phyloP scores from a whole-genome alignment of 2,888 invertebrate species.

The Stenurella melanura region DNA sequence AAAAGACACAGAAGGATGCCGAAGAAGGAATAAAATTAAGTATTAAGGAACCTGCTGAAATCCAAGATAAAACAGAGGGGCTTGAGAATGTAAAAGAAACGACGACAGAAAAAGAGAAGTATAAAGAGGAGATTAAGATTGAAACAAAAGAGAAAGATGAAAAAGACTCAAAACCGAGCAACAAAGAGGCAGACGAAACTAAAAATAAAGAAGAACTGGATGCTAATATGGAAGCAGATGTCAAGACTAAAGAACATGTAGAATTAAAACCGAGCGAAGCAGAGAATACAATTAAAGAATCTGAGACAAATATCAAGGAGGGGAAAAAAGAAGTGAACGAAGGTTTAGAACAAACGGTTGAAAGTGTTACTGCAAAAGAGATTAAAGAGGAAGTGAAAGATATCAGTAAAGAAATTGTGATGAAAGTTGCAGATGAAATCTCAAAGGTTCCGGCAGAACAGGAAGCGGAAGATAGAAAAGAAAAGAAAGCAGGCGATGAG shows the following conservation, averaged over 20 bases:
- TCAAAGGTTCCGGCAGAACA: no score
- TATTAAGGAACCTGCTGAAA: conserved; percentile 23
- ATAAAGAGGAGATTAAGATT: conserved; percentile 48
- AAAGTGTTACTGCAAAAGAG: background rate
- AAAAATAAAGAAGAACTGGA: conserved; percentile 40
- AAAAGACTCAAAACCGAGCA: conserved; percentile 34
- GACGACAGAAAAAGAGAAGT: conserved; percentile 5
- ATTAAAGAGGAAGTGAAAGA: background rate
- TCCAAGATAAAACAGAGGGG: conserved; percentile 19
- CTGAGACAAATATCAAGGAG: conserved; percentile 46
- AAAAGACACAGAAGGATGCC: conserved; percentile 31
- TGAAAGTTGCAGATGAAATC: no score
- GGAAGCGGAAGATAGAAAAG: no score
- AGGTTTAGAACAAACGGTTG: no score
- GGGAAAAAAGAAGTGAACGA: conserved; percentile 34
- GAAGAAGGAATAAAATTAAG: conserved; percentile 35
- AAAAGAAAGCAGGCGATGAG: background rate
- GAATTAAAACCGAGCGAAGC: conserved; percentile 45
- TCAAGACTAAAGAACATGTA: conserved; percentile 44
- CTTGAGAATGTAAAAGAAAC: no score
- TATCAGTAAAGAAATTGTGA: no score
- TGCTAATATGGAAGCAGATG: conserved; percentile 46
- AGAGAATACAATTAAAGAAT: conserved; percentile 39
- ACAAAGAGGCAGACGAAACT: conserved; percentile 27
- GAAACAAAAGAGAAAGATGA: conserved; percentile 40